A percentile compares a stretch with the other conserved stretches of the same genome.
phyloP scores from a whole-genome alignment of 2,113 vertebrate genomes.

The Glaucidium brasilianum region DNA sequence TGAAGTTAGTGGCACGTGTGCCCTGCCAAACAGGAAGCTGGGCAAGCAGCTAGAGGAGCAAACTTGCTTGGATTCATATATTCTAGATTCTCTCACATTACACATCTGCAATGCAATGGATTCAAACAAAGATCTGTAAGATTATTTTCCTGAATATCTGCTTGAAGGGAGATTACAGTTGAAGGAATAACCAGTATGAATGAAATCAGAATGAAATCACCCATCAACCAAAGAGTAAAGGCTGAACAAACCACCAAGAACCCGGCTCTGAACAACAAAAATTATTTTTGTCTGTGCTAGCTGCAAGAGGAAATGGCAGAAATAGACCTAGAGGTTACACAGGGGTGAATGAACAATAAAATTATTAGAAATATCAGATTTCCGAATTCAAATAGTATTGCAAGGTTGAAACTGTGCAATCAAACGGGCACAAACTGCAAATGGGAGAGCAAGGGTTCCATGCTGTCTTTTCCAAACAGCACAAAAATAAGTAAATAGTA shows the following conservation, averaged over 20 bases:
- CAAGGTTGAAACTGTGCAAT: not conserved
- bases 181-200: not conserved
- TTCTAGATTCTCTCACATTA: not conserved
- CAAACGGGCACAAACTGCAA: not conserved
- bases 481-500: not conserved
- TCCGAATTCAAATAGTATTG: not conserved
- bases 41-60: not conserved
- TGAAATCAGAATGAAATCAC: not conserved
- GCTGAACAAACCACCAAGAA: not conserved
- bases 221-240: not conserved
- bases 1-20: not conserved
- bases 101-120: fast-evolving
- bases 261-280: not conserved
- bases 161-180: not conserved
- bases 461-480: not conserved
- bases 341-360: not conserved
- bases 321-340: not conserved
- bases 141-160: not conserved
- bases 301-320: not conserved
- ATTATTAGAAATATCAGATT: not conserved
- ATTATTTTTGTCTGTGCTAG: not conserved
- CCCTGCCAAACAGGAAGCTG: not conserved
- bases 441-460: not conserved
- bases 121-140: not conserved
- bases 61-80: not conserved